Evolutionary conservation across 2,113 vertebrate species (phyloP).

Genomic region (Helogale parvula): DNA sequence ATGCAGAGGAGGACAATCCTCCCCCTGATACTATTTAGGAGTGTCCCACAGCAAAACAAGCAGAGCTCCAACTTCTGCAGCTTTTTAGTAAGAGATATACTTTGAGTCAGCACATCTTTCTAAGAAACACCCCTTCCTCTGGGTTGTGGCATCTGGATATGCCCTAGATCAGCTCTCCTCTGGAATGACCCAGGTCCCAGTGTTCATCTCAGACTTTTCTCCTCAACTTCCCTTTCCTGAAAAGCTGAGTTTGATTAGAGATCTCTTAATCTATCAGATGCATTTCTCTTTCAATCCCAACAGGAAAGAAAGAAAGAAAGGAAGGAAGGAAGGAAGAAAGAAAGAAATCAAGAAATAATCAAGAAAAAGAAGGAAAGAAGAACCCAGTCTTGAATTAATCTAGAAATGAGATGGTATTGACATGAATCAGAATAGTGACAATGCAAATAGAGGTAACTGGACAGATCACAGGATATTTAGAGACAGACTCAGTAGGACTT

Average conservation of each 20-base stretch:
- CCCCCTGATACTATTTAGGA: not conserved
- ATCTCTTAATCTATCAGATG: not conserved
- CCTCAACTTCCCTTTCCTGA: not conserved
- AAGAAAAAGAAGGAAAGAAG: too few species aligned
- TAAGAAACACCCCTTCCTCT: not conserved
- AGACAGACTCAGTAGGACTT: not conserved
- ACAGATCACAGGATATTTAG: not conserved
- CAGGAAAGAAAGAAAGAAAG: not conserved
- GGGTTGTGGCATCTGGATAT: not conserved
- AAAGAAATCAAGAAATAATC: too few species aligned
- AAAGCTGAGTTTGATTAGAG: not conserved
- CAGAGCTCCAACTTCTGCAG: not conserved
- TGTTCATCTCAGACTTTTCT: not conserved
- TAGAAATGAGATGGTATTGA: not conserved
- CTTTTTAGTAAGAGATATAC: not conserved
- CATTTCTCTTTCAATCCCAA: not conserved
- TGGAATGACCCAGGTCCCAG: not conserved
- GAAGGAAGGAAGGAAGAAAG: not conserved
- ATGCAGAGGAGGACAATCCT: not conserved
- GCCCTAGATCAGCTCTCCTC: not conserved
- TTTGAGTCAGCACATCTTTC: not conserved
- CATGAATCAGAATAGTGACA: not conserved
- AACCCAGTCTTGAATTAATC: not conserved
- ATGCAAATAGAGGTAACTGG: not conserved
- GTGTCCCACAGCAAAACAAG: not conserved